phyloP scores from a whole-genome alignment of 92 coral and sea anemone species.

The Siderastrea radians region DNA sequence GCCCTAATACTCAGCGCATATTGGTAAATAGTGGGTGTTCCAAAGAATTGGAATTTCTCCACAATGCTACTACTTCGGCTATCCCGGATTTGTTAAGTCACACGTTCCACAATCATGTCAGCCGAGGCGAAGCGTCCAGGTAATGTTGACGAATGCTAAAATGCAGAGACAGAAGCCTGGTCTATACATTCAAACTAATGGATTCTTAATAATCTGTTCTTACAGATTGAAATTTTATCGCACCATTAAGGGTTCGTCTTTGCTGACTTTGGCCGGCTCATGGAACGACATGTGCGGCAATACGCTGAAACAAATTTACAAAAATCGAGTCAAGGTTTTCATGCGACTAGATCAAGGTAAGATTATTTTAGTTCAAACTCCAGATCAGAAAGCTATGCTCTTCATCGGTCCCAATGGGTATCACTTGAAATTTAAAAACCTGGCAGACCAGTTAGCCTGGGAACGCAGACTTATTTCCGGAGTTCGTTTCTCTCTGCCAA shows the following conservation, averaged over 20 bases:
- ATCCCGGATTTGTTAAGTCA: background rate
- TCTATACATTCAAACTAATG: background rate
- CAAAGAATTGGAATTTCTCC: constrained; percentile 11
- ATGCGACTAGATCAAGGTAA: constrained; percentile 14
- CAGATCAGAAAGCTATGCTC: no score
- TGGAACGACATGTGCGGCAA: constrained; percentile 14
- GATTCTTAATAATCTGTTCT: background rate
- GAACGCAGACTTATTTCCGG: no score
- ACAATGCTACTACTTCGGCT: background rate
- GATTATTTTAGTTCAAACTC: background rate
- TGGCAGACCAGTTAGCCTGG: no score
- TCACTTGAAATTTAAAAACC: no score
- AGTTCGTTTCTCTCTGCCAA: no score
- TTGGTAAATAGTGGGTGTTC: background rate
- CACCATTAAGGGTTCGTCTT: background rate
- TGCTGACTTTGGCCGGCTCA: constrained; percentile 3
- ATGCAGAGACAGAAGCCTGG: background rate
- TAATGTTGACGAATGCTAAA: background rate
- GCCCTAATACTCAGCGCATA: background rate
- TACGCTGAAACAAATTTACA: background rate
- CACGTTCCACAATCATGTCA: background rate
- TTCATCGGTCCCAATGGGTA: no score
- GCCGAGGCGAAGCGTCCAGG: background rate
- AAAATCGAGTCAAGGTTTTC: background rate
- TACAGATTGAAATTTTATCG: constrained; percentile 5